Evolutionary conservation across 2,797 vertebrate species (phyloP).

Genomic region (Somateria mollissima): DNA sequence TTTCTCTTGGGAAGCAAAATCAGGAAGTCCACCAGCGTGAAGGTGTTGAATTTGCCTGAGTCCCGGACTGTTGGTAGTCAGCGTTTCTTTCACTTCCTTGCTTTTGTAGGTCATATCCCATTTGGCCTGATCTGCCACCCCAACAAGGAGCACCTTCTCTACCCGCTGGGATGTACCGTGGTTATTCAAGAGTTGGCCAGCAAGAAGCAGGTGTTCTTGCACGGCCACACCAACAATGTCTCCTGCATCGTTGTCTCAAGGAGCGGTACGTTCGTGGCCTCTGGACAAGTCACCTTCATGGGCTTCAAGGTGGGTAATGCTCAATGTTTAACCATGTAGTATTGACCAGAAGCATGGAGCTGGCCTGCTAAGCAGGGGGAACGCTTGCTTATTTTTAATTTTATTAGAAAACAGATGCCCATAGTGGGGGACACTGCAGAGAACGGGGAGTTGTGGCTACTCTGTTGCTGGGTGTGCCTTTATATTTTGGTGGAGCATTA

Average conservation of each 20-base stretch:
- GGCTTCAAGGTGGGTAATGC: slow-evolving; percentile 85
- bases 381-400: background rate
- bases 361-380: background rate
- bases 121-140: slow-evolving; percentile 88
- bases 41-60: background rate
- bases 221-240: slow-evolving; percentile 88
- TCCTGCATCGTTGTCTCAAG: slow-evolving; percentile 86
- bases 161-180: slow-evolving; percentile 88
- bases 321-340: background rate
- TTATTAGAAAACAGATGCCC: background rate
- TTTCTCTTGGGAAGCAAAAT: background rate
- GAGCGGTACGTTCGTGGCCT: slow-evolving; percentile 85
- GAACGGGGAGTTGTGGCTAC: background rate
- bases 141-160: slow-evolving; percentile 85
- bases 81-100: background rate
- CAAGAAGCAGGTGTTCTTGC: slow-evolving; percentile 85
- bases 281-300: slow-evolving; percentile 90
- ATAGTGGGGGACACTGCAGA: background rate
- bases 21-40: fast-evolving
- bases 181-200: slow-evolving; percentile 84
- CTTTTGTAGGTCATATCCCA: slow-evolving; percentile 81
- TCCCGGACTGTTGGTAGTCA: fast-evolving
- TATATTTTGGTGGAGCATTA: background rate
- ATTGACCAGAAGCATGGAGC: background rate
- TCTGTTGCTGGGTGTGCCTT: background rate